These are phyloP conservation scores for Monopterus albus DNA, from an alignment of 2,113 vertebrate genomes.

Conservation along the genomic window DNA sequence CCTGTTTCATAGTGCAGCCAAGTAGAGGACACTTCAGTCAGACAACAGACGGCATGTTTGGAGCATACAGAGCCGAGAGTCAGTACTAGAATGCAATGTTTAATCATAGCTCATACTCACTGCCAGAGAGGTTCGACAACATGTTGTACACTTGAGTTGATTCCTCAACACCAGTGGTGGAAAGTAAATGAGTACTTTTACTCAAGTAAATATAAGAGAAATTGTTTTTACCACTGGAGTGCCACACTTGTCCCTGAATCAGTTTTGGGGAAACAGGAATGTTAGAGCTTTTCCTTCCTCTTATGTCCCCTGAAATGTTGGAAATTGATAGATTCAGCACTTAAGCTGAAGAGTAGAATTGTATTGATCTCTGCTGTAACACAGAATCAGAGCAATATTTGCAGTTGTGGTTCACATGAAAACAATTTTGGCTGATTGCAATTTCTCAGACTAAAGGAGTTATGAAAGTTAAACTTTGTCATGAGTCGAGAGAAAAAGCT, in stretches of 20 bases:
- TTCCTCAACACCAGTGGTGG: not conserved
- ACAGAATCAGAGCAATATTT: not conserved
- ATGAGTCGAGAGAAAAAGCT: too few species aligned
- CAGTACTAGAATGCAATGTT: not conserved
- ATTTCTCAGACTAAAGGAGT: conserved; percentile 1
- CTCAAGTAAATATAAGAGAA: too few species aligned
- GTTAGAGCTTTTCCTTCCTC: too few species aligned
- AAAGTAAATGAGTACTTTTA: too few species aligned
- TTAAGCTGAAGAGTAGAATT: too few species aligned
- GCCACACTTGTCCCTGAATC: too few species aligned
- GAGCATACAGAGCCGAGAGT: not conserved
- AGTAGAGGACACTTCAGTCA: conserved; percentile 40
- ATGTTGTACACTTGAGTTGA: not conserved
- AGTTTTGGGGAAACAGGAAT: too few species aligned
- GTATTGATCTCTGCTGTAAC: too few species aligned
- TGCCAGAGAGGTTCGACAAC: not conserved
- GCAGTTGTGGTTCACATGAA: not conserved
- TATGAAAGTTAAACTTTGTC: not conserved
- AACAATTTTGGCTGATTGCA: not conserved
- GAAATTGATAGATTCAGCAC: not conserved
- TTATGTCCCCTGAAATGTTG: not conserved
- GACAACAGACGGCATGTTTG: conserved; percentile 1
- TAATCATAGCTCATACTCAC: conserved; percentile 18
- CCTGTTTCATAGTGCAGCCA: conserved; percentile 44
- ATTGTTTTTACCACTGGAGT: too few species aligned